Evolutionary conservation across 2,888 invertebrate genomes (phyloP).

Genomic region (Agrotis ipsilon): DNA sequence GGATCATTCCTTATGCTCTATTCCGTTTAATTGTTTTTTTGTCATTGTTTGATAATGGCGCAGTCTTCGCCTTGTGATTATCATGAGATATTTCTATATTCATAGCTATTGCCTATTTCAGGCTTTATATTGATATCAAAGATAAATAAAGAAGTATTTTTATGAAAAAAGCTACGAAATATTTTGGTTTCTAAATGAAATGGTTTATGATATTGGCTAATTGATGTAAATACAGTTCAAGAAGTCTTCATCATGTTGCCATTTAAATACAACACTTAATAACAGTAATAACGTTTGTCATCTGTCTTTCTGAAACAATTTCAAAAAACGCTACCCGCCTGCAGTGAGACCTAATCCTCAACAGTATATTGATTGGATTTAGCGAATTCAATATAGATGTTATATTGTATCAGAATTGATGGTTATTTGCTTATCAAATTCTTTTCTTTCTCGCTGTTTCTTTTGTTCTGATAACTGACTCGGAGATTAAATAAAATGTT

Average conservation of each 20-base stretch:
- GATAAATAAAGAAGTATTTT: background rate
- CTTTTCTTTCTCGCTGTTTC: constrained; percentile 59
- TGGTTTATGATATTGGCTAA: background rate
- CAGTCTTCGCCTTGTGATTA: no score
- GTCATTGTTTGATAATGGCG: no score
- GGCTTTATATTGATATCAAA: background rate
- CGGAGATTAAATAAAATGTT: constrained; percentile 34
- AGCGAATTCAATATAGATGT: constrained; percentile 73
- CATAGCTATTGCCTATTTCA: background rate
- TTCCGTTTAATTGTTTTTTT: no score
- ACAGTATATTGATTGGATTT: constrained; percentile 85
- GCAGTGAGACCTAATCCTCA: constrained; percentile 42
- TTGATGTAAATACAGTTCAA: no score
- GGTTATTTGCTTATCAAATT: constrained; percentile 79
- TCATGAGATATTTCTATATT: no score
- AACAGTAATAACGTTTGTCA: background rate
- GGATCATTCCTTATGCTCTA: background rate
- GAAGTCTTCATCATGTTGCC: no score
- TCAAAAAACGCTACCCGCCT: constrained; percentile 29
- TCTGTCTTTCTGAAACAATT: background rate
- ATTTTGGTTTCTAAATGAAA: background rate
- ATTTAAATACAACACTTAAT: no score
- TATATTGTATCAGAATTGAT: constrained; percentile 80
- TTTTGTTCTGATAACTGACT: constrained; percentile 50
- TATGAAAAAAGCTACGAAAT: no score